A percentile compares a stretch with the other conserved stretches of the same genome.
These are phyloP conservation scores for Drosophila fuyamai DNA, from an alignment of 1,140 invertebrate genomes.

Conservation along the genomic window DNA sequence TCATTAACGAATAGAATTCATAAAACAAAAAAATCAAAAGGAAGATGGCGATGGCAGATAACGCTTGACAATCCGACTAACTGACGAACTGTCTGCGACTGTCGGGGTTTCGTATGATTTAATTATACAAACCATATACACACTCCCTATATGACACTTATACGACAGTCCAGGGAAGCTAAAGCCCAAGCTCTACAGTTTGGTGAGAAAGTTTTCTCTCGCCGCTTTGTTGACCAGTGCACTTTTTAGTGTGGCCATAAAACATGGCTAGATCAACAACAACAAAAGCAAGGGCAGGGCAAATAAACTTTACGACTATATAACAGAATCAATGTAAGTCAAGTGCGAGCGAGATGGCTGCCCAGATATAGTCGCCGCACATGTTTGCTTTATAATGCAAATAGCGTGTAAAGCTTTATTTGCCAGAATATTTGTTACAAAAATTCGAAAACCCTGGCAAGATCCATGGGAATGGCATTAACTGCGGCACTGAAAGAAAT, in stretches of 20 bases:
- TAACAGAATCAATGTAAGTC: conserved; percentile 81
- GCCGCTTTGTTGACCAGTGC: conserved; percentile 68
- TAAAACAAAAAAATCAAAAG: conserved; percentile 38
- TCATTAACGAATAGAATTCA: conserved; percentile 69
- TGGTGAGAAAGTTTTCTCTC: conserved; percentile 74
- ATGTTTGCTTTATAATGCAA: conserved; percentile 68
- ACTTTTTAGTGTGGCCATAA: conserved; percentile 78
- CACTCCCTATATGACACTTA: conserved; percentile 25
- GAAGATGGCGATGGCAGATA: conserved; percentile 68
- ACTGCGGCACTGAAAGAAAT: conserved; percentile 29
- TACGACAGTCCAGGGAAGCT: not conserved
- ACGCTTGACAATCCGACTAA: conserved; percentile 40
- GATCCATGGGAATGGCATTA: conserved; percentile 39
- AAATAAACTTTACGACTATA: conserved; percentile 81
- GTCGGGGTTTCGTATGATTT: conserved; percentile 46
- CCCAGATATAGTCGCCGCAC: conserved; percentile 25
- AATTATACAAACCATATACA: conserved; percentile 49
- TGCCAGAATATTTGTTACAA: conserved; percentile 74
- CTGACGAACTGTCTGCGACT: conserved; percentile 47
- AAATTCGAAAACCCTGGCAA: conserved; percentile 55
- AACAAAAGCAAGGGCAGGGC: conserved; percentile 66
- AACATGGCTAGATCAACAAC: conserved; percentile 55
- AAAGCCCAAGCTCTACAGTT: not conserved
- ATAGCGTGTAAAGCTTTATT: conserved; percentile 70
- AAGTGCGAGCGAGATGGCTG: conserved; percentile 36